Conservation (phyloP, 1,140 invertebrate species). For the Trigoniulus corallinus region DNA sequence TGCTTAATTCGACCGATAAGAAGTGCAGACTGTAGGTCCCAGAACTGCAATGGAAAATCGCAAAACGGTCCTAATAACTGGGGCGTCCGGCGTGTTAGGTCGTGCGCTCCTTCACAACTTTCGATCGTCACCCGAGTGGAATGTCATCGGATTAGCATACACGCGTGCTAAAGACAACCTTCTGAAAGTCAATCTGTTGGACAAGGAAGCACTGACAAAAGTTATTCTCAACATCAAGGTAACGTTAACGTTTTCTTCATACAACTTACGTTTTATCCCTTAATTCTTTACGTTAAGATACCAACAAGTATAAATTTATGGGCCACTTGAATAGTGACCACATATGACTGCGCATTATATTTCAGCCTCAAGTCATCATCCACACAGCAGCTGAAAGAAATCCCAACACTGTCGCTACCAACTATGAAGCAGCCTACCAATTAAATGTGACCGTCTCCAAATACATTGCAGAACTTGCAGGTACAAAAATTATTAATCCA, state of each 20-base stretch:
- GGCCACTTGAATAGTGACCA: not conserved
- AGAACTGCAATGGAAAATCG: too few relatives aligned
- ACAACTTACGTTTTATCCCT: too few relatives aligned
- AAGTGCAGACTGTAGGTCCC: too few relatives aligned
- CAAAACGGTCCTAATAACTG: slow-evolving; percentile 30
- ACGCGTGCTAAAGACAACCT: slow-evolving; percentile 21
- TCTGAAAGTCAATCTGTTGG: slow-evolving; percentile 26
- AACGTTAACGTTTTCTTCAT: not conserved
- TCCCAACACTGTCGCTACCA: slow-evolving; percentile 33
- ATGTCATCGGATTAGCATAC: slow-evolving; percentile 28
- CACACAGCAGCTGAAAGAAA: slow-evolving; percentile 36
- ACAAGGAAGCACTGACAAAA: slow-evolving; percentile 19
- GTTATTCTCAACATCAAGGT: not conserved
- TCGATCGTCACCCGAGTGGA: slow-evolving; percentile 24
- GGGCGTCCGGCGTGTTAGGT: slow-evolving; percentile 34
- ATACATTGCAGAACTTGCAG: slow-evolving; percentile 27
- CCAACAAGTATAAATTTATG: not conserved
- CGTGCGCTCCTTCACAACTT: slow-evolving; percentile 22
- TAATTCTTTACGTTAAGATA: too few relatives aligned
- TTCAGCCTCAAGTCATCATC: slow-evolving; percentile 31
- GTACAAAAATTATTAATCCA: slow-evolving; percentile 20
- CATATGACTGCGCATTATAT: not conserved
- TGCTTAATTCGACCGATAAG: too few relatives aligned
- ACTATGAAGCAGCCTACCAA: slow-evolving; percentile 24
- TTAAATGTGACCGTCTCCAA: slow-evolving; percentile 31